These are phyloP conservation scores for Hypsibius dujardini DNA, from an alignment of 1,140 invertebrate genomes.

Conservation along the genomic window DNA sequence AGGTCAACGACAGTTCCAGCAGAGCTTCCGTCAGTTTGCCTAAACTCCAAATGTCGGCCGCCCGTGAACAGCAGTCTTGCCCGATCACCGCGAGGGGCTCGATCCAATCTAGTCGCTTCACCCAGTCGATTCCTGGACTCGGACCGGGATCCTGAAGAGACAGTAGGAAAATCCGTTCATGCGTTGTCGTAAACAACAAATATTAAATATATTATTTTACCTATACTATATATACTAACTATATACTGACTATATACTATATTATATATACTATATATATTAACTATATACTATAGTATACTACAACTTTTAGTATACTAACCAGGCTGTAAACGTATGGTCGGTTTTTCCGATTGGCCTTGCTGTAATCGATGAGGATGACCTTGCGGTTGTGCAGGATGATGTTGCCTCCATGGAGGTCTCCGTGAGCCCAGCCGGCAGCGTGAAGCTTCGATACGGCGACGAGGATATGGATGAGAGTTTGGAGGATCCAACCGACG, in stretches of 20 bases:
- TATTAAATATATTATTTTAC: too few species aligned
- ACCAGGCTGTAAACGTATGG: neutral
- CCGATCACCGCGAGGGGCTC: constrained; percentile 3
- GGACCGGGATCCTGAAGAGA: too few species aligned
- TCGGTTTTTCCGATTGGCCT: constrained; percentile 4
- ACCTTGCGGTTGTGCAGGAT: neutral
- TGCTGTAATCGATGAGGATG: constrained; percentile 6
- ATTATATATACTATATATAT: too few species aligned
- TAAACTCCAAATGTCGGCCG: neutral
- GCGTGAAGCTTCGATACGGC: neutral
- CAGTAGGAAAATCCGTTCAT: too few species aligned
- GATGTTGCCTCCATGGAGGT: constrained; percentile 8
- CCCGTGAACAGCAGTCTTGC: neutral
- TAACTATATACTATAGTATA: too few species aligned
- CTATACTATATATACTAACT: too few species aligned
- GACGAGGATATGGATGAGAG: neutral
- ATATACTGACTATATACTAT: too few species aligned
- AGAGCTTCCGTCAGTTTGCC: constrained; percentile 5
- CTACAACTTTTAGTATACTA: too few species aligned
- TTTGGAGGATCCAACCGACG: neutral
- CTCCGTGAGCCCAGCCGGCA: neutral
- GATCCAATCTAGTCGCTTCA: neutral
- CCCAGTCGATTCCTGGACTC: neutral
- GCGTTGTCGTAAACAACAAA: too few species aligned
- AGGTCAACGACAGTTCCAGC: neutral